These are phyloP conservation scores for Penaeus monodon DNA, from an alignment of 2,888 invertebrate genomes.

Conservation along the genomic window DNA sequence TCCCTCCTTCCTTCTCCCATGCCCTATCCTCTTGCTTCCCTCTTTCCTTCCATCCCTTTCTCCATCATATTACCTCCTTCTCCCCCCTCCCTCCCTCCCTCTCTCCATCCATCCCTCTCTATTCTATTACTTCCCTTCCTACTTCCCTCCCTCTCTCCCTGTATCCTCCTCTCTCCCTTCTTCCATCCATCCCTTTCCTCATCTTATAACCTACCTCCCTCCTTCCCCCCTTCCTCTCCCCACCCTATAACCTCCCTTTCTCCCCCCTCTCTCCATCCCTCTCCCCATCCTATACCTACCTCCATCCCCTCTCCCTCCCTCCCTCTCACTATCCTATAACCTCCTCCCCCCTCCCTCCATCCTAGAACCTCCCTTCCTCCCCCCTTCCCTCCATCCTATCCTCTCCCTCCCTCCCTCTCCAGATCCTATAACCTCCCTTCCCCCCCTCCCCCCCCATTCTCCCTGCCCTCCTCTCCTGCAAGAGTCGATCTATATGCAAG, in stretches of 20 bases:
- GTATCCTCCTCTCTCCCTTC: too few relatives aligned
- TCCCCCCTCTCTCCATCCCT: too few relatives aligned
- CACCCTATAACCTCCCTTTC: too few relatives aligned
- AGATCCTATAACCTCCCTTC: background rate
- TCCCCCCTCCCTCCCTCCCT: background rate
- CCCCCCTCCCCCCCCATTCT: too few relatives aligned
- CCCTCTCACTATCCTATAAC: rapidly evolving
- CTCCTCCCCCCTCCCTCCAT: too few relatives aligned
- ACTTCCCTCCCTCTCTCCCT: background rate
- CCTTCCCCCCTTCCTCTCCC: background rate
- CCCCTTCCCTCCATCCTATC: too few relatives aligned
- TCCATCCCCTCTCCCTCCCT: too few relatives aligned
- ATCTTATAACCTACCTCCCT: background rate
- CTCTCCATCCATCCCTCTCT: background rate
- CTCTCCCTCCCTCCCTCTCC: background rate
- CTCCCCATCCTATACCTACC: background rate
- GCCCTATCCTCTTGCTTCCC: background rate
- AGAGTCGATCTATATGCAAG: too few relatives aligned
- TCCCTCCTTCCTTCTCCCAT: background rate
- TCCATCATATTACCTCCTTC: background rate
- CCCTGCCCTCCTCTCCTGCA: too few relatives aligned
- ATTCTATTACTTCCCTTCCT: background rate
- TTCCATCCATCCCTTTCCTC: background rate
- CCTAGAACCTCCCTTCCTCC: background rate
- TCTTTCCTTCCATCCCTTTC: background rate